These are phyloP conservation scores for Baronia brevicornis DNA, from an alignment of 2,888 invertebrate genomes.

Conservation along the genomic window DNA sequence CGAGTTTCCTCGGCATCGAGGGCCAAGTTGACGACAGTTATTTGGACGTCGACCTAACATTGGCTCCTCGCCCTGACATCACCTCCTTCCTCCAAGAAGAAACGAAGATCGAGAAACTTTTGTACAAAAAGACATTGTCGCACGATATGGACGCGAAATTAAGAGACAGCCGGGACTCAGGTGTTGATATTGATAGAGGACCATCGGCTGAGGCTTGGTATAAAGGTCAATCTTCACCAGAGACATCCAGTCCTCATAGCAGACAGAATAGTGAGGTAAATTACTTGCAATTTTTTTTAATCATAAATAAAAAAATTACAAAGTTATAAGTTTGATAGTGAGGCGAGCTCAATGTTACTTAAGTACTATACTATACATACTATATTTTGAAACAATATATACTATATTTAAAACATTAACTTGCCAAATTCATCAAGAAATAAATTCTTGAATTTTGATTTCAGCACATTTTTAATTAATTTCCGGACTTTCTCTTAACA, in stretches of 20 bases:
- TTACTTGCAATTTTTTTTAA: neutral
- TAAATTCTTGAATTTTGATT: too few relatives aligned
- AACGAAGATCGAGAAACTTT: conserved; percentile 83
- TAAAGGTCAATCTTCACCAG: conserved; percentile 65
- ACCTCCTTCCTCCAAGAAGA: conserved; percentile 86
- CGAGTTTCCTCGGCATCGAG: conserved; percentile 90
- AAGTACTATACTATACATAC: too few relatives aligned
- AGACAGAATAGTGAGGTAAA: conserved; percentile 85
- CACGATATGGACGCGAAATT: conserved; percentile 80
- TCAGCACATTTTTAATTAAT: too few relatives aligned
- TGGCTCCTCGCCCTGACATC: conserved; percentile 86
- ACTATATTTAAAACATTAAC: too few relatives aligned
- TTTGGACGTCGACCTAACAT: conserved; percentile 79
- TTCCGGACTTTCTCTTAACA: too few relatives aligned
- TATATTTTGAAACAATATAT: too few relatives aligned
- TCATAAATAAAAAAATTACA: conserved; percentile 6
- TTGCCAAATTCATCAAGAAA: too few relatives aligned
- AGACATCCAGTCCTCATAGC: conserved; percentile 80
- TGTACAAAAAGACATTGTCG: conserved; percentile 82
- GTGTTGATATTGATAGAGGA: conserved; percentile 80
- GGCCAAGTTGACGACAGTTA: conserved; percentile 81
- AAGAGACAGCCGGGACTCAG: conserved; percentile 85
- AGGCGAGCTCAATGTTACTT: too few relatives aligned
- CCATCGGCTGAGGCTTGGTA: conserved; percentile 77
- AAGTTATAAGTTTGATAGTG: too few relatives aligned